Conservation (phyloP, 2,797 vertebrate species). For the Echiichthys vipera region DNA sequence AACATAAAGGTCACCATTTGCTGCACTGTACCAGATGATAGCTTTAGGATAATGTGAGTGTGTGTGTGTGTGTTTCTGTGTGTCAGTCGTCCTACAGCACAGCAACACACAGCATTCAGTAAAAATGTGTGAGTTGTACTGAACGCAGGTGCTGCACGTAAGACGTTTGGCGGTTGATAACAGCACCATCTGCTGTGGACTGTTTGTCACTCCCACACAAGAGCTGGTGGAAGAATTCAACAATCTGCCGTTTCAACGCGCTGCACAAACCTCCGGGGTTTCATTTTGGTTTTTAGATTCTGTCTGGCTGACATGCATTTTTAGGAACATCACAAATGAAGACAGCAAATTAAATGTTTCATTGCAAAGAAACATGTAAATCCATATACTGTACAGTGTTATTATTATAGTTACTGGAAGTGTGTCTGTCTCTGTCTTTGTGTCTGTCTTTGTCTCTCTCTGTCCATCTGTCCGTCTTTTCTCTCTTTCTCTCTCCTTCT, state of each 20-base stretch:
- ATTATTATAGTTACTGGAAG: no score
- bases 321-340: neutral
- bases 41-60: no score
- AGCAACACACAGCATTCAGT: no score
- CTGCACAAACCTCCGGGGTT: neutral
- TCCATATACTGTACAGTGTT: neutral
- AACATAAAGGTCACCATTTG: no score
- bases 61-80: no score
- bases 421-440: no score
- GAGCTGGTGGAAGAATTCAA: slow-evolving; percentile 30
- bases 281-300: neutral
- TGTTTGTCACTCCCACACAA: slow-evolving; percentile 54
- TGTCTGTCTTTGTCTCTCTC: no score
- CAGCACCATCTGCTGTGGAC: slow-evolving; percentile 72
- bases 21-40: no score
- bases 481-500: no score
- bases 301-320: neutral
- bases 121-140: neutral
- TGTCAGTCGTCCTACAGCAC: no score
- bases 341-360: slow-evolving; percentile 32
- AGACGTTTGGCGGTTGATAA: slow-evolving; percentile 21
- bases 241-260: neutral
- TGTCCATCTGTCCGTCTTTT: no score
- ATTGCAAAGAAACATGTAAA: slow-evolving; percentile 25
- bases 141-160: neutral